Evolutionary conservation across 2,888 invertebrate genomes (phyloP), one percentile per base, ranked within the genome.

Genomic region (Syrphus vitripennis): DNA sequence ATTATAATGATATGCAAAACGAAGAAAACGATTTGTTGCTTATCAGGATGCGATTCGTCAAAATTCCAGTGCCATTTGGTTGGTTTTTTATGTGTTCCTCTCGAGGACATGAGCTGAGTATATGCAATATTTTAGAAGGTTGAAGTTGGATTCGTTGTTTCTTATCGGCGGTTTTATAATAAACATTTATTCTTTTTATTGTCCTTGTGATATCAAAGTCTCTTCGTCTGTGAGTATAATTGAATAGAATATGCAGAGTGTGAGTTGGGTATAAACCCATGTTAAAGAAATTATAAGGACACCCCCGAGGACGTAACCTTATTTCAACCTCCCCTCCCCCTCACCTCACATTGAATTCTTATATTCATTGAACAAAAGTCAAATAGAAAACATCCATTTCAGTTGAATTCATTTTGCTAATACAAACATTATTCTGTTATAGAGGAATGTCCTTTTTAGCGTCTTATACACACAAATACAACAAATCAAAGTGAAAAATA

Each of bases 1-100:
- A 40, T 6, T 29, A 29, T 87, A 88, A 88, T 88, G 87, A 84
- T 88, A 88, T 88, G 88, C 88, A 88, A 83, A 88, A 86, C 10
- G 42, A 74, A 82, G 65, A 37, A 65, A 86, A 82, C 86, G 86
- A 86, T 82, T 86, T 86, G 86, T 88, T 83, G 88, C 88, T 88
- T 88, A 88, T 88, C 88, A 88, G 83, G 82, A 87, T 86, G 87
- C 83, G 88, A 88, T 88, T 88, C 88, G 88, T 88, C 88, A 88
- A 88, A 88, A 88, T 88, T 88, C 83, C 70, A 72, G n/a, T 82
- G 88, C 78, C 84, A 74, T 86, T 83, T 83, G n/a, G 75, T 34
- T 75, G 79, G 63, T 63, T 74, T 63, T 75, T 79, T 87, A 71
- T 83, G 70, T 81, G 81, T 71, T 80, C 53, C 71, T 76, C 67